A percentile compares a stretch with the other conserved stretches of the same genome.
Evolutionary conservation across 2,113 vertebrate species (phyloP).

Genomic region (Cebus imitator): DNA sequence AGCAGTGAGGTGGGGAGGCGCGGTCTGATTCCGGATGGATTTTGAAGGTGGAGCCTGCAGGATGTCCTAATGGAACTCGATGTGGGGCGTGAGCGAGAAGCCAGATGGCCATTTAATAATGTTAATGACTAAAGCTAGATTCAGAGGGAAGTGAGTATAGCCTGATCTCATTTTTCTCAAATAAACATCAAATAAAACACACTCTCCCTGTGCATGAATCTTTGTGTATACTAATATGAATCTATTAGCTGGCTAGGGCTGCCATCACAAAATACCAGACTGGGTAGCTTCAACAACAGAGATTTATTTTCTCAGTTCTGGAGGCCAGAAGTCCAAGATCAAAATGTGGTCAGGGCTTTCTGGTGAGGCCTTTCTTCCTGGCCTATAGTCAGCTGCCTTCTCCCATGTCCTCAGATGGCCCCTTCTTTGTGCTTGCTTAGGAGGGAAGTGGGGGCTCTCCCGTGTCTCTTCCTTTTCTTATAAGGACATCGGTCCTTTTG

Average conservation of each 20-base stretch:
- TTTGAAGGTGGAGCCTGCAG: not conserved
- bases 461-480: not conserved
- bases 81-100: not conserved
- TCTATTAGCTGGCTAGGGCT: not conserved
- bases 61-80: not conserved
- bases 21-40: not conserved
- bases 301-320: not conserved
- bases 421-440: not conserved
- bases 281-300: not conserved
- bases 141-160: not conserved
- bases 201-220: not conserved
- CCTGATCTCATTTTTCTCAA: constrained; percentile 5
- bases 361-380: not conserved
- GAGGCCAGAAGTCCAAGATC: not conserved
- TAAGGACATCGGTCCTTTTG: not conserved
- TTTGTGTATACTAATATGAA: not conserved
- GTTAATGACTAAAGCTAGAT: not conserved
- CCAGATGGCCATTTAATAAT: not conserved
- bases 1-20: not conserved
- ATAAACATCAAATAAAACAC: constrained; percentile 13
- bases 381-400: not conserved
- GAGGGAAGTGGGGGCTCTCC: not conserved
- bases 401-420: not conserved
- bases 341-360: not conserved
- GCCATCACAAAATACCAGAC: not conserved